Evolutionary conservation across 2,888 invertebrate genomes (phyloP), one percentile per base, ranked within the genome.

Genomic region (Sarcophaga variegata): DNA sequence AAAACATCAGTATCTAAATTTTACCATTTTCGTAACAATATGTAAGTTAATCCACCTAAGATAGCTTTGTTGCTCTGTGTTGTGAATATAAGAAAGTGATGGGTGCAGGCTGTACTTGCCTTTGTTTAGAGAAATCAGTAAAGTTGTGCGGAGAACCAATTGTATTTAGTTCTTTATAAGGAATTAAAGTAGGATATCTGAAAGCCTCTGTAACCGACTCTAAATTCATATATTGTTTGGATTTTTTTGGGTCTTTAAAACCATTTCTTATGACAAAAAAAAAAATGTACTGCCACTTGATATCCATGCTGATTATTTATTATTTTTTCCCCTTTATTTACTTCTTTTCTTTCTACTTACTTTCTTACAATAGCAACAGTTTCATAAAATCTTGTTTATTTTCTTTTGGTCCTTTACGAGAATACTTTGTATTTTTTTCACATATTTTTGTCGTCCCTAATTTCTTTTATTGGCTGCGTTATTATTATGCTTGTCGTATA

Each of bases 341-440:
- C 12, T 49, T 49, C 12, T 0, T 49, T 14, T 49, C 14, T 17
- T 54, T 54, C 12, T 17, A 14, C 17, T 14, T 54, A 54, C 8
- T 37, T 37, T 37, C 8, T 71, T 45, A 37, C 59, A 20, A 11
- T 49, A 74, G 83, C 83, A 83, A 83, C 75, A 79, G 84, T 83
- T 83, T 80, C 82, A 86, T 86, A 83, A 83, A 54, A 80, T 86
- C 72, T 82, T 76, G 69, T 76, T 80, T 76, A 27, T 70, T 80
- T 71, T 71, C 62, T 47, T 71, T 74, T 60, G 45, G 20, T 71
- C 25, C 66, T 77, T 20, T 45, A 60, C 45, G 1, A 72, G 8
- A 60, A 72, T 22, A 14, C 12, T 59, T 37, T 64, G 11, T 20
- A 54, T 64, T 64, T 63, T 72, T 79, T 47, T 83, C 22, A n/a